These are phyloP conservation scores for Lathronympha strigana DNA, from an alignment of 2,888 invertebrate genomes.

Conservation along the genomic window DNA sequence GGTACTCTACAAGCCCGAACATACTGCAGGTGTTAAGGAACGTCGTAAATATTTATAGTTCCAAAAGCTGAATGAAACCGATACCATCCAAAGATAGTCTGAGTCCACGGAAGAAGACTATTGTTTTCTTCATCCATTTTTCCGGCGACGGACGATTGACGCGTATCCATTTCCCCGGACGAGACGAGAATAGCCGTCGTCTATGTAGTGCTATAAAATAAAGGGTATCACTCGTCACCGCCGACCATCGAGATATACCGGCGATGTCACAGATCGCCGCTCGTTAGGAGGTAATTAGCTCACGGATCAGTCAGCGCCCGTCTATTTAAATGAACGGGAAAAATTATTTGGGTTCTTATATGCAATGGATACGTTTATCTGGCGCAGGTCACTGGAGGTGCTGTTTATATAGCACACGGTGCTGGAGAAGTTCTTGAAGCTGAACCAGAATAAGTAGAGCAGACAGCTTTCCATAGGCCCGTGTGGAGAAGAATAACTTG, in stretches of 20 bases:
- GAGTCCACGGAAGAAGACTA: conserved; percentile 65
- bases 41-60: conserved; percentile 39
- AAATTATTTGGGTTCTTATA: conserved; percentile 64
- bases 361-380: conserved; percentile 50
- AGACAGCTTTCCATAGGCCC: too few species aligned
- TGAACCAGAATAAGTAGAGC: not conserved
- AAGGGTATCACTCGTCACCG: conserved; percentile 76
- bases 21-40: conserved; percentile 26
- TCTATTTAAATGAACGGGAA: conserved; percentile 70
- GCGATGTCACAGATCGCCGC: conserved; percentile 74
- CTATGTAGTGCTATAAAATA: conserved; percentile 73
- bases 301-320: conserved; percentile 74
- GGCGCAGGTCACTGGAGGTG: conserved; percentile 1
- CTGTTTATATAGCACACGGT: not conserved
- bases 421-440: not conserved
- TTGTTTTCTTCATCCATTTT: conserved; percentile 70
- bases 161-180: conserved; percentile 80
- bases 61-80: conserved; percentile 56
- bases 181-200: conserved; percentile 72
- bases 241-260: conserved; percentile 72
- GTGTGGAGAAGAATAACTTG: too few species aligned
- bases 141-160: conserved; percentile 71
- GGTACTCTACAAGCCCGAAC: conserved; percentile 8
- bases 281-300: conserved; percentile 83
- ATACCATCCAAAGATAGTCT: conserved; percentile 70